Conservation (phyloP, 2,113 vertebrate genomes). For the Macheiramphus alcinus region DNA sequence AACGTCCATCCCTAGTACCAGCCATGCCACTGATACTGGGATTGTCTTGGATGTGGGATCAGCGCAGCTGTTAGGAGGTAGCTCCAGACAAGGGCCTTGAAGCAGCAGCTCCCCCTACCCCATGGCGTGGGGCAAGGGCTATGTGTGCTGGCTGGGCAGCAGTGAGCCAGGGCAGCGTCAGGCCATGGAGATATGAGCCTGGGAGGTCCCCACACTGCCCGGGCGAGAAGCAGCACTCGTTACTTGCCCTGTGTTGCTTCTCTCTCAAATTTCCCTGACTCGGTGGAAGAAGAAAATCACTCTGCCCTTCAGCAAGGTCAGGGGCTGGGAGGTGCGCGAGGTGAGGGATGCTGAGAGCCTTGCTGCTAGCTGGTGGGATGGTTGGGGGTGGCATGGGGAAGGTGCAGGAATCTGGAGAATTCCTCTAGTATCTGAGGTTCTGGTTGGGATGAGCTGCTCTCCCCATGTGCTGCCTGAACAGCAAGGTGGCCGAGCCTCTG, state of each 20-base stretch:
- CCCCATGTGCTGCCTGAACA: not conserved
- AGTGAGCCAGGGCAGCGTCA: not conserved
- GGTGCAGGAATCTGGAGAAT: not conserved
- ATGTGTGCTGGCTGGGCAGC: not conserved
- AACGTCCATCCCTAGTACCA: accelerated
- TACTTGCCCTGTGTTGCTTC: accelerated
- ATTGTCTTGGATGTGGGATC: accelerated
- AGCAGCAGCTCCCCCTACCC: not conserved
- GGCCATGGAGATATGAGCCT: not conserved
- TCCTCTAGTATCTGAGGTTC: not conserved
- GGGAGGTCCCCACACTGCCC: accelerated
- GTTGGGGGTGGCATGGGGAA: not conserved
- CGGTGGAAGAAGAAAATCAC: not conserved
- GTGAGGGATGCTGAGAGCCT: not conserved
- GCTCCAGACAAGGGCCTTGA: not conserved
- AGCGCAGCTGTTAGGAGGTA: not conserved
- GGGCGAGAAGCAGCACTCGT: accelerated
- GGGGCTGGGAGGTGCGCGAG: not conserved
- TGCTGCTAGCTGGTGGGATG: not conserved
- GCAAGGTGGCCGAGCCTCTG: not conserved
- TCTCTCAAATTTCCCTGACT: not conserved
- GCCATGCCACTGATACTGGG: accelerated
- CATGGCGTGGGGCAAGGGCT: accelerated
- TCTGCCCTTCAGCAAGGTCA: not conserved
- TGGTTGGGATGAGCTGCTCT: not conserved